Conservation (phyloP, 2,113 vertebrate genomes). For the Nicator chloris region DNA sequence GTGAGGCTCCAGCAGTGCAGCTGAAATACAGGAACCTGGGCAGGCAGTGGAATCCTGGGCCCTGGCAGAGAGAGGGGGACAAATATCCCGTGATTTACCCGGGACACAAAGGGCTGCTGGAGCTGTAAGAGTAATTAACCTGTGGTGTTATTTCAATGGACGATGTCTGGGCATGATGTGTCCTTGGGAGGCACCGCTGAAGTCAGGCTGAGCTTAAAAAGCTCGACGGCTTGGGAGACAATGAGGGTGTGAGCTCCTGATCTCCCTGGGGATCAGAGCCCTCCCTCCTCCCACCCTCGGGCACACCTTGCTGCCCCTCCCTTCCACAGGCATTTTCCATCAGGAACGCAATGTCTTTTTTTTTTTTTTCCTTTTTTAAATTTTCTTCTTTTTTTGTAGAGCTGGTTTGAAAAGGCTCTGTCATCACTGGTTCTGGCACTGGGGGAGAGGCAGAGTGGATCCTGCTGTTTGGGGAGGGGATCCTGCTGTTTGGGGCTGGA, state of each 20-base stretch:
- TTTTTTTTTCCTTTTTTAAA: not conserved
- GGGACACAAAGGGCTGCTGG: not conserved
- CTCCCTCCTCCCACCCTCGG: not conserved
- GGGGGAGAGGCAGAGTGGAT: not conserved
- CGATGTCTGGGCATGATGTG: not conserved
- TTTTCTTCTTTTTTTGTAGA: not conserved
- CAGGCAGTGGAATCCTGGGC: not conserved
- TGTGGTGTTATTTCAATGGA: not conserved
- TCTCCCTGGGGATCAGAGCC: not conserved
- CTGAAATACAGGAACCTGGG: not conserved
- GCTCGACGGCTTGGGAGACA: not conserved
- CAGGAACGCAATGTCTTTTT: not conserved
- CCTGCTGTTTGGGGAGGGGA: too few species aligned
- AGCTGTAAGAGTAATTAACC: constrained; percentile 13
- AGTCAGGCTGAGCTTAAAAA: not conserved
- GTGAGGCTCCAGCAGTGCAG: not conserved
- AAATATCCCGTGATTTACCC: not conserved
- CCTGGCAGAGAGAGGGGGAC: not conserved
- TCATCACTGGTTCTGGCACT: not conserved
- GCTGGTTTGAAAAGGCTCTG: not conserved
- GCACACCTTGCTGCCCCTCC: not conserved
- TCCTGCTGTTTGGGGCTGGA: not conserved
- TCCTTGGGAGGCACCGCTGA: not conserved
- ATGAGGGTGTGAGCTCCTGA: not conserved
- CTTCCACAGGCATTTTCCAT: not conserved